Conservation (phyloP, 2,797 vertebrate genomes). For the Heteromormyrus szaboi region DNA sequence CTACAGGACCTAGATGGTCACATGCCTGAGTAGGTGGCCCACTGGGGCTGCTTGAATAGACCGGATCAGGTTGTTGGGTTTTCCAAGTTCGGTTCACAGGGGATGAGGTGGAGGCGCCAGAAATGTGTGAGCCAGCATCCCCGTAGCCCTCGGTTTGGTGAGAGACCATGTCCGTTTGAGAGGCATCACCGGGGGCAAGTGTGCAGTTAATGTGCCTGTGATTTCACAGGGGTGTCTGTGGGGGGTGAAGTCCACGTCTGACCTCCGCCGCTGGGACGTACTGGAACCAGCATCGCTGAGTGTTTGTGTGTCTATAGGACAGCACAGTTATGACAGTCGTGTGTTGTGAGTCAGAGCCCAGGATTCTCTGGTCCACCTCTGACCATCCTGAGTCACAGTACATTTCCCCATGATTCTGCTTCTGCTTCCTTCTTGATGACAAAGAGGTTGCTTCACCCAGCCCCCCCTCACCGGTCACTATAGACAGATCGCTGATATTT, state of each 20-base stretch:
- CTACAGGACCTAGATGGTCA: not conserved
- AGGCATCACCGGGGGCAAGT: not conserved
- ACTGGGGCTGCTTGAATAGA: not conserved
- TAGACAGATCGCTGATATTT: not conserved
- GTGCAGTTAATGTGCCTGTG: not conserved
- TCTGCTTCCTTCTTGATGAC: not conserved
- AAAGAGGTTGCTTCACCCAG: not conserved
- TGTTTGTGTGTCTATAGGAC: not conserved
- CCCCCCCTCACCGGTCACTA: not conserved
- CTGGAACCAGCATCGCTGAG: not conserved
- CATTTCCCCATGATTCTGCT: not conserved
- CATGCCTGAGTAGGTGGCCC: not conserved
- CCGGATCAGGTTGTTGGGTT: not conserved
- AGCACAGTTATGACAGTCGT: not conserved
- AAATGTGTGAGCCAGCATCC: not conserved
- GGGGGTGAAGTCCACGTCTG: not conserved
- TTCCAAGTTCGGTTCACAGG: not conserved
- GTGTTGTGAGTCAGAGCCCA: not conserved
- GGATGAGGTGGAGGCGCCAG: not conserved
- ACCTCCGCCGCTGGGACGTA: not conserved
- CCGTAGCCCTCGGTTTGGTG: not conserved
- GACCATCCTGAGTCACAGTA: not conserved
- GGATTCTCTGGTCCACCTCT: not conserved
- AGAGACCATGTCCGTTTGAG: not conserved
- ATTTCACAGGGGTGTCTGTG: not conserved